Percentiles rank a stretch among this genome's conserved stretches.
Conservation (phyloP, 2,888 invertebrate species). For the Osmoderma eremita region DNA sequence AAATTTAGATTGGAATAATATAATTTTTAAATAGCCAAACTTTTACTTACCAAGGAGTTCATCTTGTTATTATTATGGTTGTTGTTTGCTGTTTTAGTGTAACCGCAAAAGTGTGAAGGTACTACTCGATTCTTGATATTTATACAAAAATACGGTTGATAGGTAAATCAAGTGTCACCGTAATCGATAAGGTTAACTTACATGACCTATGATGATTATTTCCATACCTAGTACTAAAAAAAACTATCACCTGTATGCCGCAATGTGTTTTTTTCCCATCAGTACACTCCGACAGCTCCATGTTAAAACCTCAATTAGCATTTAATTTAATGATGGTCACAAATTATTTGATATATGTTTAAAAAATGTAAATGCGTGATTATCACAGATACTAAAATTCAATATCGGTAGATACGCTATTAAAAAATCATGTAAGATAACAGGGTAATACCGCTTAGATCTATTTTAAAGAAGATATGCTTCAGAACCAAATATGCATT, state of each 20-base stretch:
- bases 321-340: constrained; percentile 2
- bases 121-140: constrained; percentile 5
- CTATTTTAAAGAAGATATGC: too few species aligned
- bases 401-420: neutral
- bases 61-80: constrained; percentile 22
- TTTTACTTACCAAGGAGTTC: constrained; percentile 34
- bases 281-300: neutral
- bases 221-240: constrained; percentile 1
- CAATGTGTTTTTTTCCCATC: constrained; percentile 2
- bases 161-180: constrained; percentile 9
- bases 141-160: constrained; percentile 15
- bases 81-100: too few species aligned
- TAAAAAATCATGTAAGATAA: too few species aligned
- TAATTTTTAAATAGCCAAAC: neutral
- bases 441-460: too few species aligned
- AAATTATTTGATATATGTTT: constrained; percentile 11
- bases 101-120: neutral
- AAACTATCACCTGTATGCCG: neutral
- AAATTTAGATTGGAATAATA: neutral
- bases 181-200: constrained; percentile 13
- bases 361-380: constrained; percentile 14
- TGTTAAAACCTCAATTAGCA: constrained; percentile 23
- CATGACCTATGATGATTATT: constrained; percentile 19
- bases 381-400: constrained; percentile 8
- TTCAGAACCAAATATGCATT: too few species aligned